Evolutionary conservation across 2,888 invertebrate genomes (phyloP).

Genomic region (Andrena minutula): DNA sequence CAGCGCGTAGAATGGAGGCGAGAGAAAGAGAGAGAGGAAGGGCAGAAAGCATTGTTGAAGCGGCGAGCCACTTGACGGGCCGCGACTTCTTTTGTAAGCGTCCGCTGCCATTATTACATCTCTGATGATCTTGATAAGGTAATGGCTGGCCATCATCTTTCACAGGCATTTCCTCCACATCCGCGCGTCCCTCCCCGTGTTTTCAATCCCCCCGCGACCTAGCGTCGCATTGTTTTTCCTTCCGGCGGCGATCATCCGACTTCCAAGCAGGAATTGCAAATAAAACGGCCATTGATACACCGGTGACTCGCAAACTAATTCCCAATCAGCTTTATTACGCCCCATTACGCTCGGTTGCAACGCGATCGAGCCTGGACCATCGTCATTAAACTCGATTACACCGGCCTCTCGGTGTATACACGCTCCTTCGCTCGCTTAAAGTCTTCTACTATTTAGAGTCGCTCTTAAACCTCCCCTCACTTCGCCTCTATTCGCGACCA

Average conservation of each 20-base stretch:
- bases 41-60: conserved; percentile 65
- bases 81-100: conserved; percentile 76
- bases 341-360: conserved; percentile 48
- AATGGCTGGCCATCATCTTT: conserved; percentile 80
- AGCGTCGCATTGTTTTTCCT: conserved; percentile 6
- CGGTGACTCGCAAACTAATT: conserved; percentile 53
- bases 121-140: conserved; percentile 81
- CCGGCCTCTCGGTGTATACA: conserved; percentile 25
- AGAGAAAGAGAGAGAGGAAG: conserved; percentile 32
- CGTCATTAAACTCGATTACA: conserved; percentile 42
- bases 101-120: conserved; percentile 77
- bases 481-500: too few species aligned
- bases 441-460: too few species aligned
- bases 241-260: conserved; percentile 19
- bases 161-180: conserved; percentile 77
- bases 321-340: conserved; percentile 62
- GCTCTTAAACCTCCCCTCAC: too few species aligned
- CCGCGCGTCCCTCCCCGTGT: conserved; percentile 54
- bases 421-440: conserved; percentile 11
- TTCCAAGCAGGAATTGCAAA: conserved; percentile 9
- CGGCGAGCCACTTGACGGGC: conserved; percentile 61
- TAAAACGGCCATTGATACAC: conserved; percentile 28
- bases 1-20: conserved; percentile 23
- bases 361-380: conserved; percentile 39
- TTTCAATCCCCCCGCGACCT: conserved; percentile 39